Base-by-base conservation (phyloP, 2,888 invertebrate genomes). In the Pasiphila rectangulata region DNA sequence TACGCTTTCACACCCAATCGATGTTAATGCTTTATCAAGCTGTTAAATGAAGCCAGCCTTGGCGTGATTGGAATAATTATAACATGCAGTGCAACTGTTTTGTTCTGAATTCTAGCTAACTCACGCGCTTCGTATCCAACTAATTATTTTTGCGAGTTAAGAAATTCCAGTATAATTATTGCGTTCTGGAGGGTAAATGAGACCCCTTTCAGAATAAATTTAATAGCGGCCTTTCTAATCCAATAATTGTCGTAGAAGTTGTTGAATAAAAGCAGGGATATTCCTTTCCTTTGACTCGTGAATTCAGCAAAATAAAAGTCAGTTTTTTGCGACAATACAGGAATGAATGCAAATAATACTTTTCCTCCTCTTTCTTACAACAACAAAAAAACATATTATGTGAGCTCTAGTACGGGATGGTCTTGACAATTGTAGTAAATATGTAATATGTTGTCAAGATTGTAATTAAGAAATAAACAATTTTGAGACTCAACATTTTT, bases 21-120 rank as follows among this genome's bases (percentile, higher is more conserved):
- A 59, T 49, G 50, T 58, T 61, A 62, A 66, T 64, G 67, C 69
- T 69, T 68, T 62, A 54, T 51, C 46, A 45, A 42, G 43, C 37
- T 40, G 24, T 42, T 40, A 36, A 46, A 35, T 49, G 10, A 10
- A 29, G 37, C 12, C 19, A 19, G 5, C 5, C 13, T 21, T 30
- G 5, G 54, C 54, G 52, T 54, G 54, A 41, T 46, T 35, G 10
- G 25, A 19, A 17, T 52, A 47, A 40, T 51, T 37, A 10, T 24
- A 45, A 20, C 44, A 38, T 44, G 44, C 27, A 17, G 29, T 20
- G 19, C 46, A 41, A 17, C 41, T n/a, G n/a, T n/a, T n/a, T n/a
- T n/a, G n/a, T n/a, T 21, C 16, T 37, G 12, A 32, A 36, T 34
- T 35, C 34, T 39, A 41, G 40, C 39, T 41, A 34, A 24, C 35